A percentile compares a stretch with the other conserved stretches of the same genome.
Conservation (phyloP, 1,140 invertebrate species). For the Melanaphis sacchari region DNA sequence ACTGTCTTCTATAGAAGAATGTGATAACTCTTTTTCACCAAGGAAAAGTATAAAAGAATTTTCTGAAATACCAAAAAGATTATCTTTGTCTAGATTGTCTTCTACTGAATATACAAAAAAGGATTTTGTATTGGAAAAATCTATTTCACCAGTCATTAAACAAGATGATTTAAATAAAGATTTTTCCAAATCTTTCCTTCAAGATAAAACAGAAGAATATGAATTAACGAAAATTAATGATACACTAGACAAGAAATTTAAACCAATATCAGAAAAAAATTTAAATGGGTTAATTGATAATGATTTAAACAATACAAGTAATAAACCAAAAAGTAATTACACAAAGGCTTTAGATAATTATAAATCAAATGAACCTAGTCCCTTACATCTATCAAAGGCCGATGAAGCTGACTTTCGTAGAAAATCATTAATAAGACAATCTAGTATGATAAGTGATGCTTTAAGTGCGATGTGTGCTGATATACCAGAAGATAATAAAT, state of each 20-base stretch:
- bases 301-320: not conserved
- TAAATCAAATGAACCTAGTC: not conserved
- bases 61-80: constrained; percentile 32
- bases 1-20: constrained; percentile 29
- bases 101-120: not conserved
- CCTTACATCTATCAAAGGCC: not conserved
- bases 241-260: not conserved
- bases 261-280: not conserved
- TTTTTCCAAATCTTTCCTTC: not conserved
- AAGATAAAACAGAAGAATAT: not conserved
- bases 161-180: not conserved
- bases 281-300: not conserved
- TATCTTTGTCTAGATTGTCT: constrained; percentile 1
- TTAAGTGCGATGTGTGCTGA: not conserved
- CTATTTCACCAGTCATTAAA: not conserved
- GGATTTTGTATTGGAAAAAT: not conserved
- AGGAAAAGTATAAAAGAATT: not conserved
- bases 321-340: not conserved
- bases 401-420: not conserved
- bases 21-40: not conserved
- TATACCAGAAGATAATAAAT: not conserved
- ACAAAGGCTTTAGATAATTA: not conserved
- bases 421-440: constrained; percentile 43
- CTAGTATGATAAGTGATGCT: constrained; percentile 44
- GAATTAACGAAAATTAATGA: not conserved